These are phyloP conservation scores for Dasypus novemcinctus DNA, from an alignment of 2,113 vertebrate species.

Conservation along the genomic window DNA sequence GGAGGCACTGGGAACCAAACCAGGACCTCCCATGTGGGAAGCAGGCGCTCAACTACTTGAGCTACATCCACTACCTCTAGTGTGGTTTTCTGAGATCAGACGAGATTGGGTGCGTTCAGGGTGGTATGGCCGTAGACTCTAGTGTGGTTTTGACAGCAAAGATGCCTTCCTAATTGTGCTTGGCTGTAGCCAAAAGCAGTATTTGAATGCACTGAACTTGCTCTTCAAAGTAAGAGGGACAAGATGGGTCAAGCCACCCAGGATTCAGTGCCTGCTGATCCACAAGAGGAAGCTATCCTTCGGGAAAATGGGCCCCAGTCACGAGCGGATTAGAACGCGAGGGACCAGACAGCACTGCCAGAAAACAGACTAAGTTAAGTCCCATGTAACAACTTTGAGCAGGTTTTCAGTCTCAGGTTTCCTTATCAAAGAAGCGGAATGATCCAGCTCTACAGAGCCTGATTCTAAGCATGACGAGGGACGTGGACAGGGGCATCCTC, in stretches of 20 bases:
- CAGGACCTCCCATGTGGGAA: too few relatives aligned
- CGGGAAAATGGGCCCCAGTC: neutral
- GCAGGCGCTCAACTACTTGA: too few relatives aligned
- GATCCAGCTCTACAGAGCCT: neutral
- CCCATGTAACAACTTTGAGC: neutral
- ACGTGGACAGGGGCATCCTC: neutral
- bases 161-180: slow-evolving; percentile 8
- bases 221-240: neutral
- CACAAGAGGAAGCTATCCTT: neutral
- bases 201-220: neutral
- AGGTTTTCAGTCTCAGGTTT: neutral
- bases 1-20: too few relatives aligned
- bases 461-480: neutral
- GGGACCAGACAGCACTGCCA: neutral
- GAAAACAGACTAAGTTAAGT: neutral
- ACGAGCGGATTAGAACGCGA: neutral
- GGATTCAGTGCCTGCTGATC: neutral
- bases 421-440: neutral
- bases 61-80: too few relatives aligned
- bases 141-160: neutral
- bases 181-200: neutral
- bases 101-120: too few relatives aligned
- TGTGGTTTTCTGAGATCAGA: too few relatives aligned
- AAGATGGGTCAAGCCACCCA: neutral
- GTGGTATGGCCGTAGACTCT: too few relatives aligned